Percentiles rank a stretch among this genome's conserved stretches.
Conservation (phyloP, 2,797 vertebrate species). For the Zenarchopterus dispar region DNA sequence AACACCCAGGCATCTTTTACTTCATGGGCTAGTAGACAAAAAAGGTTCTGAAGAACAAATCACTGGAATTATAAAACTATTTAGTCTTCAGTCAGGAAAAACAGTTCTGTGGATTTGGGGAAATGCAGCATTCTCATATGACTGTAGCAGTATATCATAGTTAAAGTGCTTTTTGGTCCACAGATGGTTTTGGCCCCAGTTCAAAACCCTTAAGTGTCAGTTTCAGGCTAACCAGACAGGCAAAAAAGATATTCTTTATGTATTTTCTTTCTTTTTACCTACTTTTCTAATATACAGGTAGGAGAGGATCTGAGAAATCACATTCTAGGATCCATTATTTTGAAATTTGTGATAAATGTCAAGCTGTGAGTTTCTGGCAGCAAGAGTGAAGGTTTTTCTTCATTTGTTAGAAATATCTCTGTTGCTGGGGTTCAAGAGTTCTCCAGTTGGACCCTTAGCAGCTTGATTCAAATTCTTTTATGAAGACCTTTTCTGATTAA, state of each 20-base stretch:
- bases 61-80: constrained; percentile 13
- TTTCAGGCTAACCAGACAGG: constrained; percentile 22
- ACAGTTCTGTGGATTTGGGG: constrained; percentile 8
- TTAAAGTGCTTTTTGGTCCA: constrained; percentile 21
- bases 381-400: constrained; percentile 8
- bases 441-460: constrained; percentile 9
- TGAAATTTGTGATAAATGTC: constrained; percentile 24
- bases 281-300: not conserved
- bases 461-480: constrained; percentile 1
- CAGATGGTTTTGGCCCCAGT: constrained; percentile 26
- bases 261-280: no score
- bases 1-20: constrained; percentile 1
- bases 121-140: constrained; percentile 27
- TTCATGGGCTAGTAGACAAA: not conserved
- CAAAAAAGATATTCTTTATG: constrained; percentile 16
- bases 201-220: constrained; percentile 14
- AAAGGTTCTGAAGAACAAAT: not conserved
- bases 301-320: constrained; percentile 24
- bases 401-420: constrained; percentile 3
- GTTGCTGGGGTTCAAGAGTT: constrained; percentile 3
- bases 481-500: constrained; percentile 7
- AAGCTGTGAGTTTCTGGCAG: not conserved
- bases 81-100: constrained; percentile 11
- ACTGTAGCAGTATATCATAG: constrained; percentile 25
- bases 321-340: constrained; percentile 11